These are phyloP conservation scores for Sthenelais limicola DNA, from an alignment of 2,888 invertebrate species.

Conservation along the genomic window DNA sequence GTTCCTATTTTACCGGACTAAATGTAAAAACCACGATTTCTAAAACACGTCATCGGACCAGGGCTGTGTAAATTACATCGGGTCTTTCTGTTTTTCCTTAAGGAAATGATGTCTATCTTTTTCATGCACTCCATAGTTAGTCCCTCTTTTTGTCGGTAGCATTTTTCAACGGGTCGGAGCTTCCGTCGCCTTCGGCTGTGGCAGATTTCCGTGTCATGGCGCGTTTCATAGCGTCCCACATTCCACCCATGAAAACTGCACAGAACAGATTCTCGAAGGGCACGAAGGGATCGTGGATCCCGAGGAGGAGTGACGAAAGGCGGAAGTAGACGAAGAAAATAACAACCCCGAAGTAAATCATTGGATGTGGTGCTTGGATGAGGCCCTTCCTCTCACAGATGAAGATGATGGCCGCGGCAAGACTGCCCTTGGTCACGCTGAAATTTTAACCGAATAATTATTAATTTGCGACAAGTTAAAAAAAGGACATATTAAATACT, in stretches of 20 bases:
- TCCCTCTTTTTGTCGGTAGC: constrained; percentile 38
- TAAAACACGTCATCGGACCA: too few relatives aligned
- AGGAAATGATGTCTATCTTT: constrained; percentile 3
- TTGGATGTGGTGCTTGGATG: constrained; percentile 96
- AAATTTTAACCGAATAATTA: constrained; percentile 72
- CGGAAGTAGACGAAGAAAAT: constrained; percentile 97
- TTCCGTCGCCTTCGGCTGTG: constrained; percentile 44
- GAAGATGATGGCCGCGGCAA: constrained; percentile 95
- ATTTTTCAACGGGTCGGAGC: not conserved
- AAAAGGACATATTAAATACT: not conserved
- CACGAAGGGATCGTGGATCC: constrained; percentile 98
- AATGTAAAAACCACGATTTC: too few relatives aligned
- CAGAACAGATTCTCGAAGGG: constrained; percentile 99
- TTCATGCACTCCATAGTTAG: constrained; percentile 8
- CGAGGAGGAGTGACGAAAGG: constrained; percentile 93
- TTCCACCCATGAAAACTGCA: constrained; percentile 90
- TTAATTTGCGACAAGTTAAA: constrained; percentile 17
- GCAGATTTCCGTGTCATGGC: constrained; percentile 78
- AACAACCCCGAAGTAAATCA: constrained; percentile 97
- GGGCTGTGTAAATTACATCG: too few relatives aligned
- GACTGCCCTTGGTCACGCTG: constrained; percentile 96
- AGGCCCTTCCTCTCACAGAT: constrained; percentile 96
- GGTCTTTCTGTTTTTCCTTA: constrained; percentile 2
- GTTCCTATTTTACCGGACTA: too few relatives aligned
- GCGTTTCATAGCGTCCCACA: constrained; percentile 96